These are phyloP conservation scores for Thymelicus acteon DNA, from an alignment of 2,888 invertebrate species.

Conservation along the genomic window DNA sequence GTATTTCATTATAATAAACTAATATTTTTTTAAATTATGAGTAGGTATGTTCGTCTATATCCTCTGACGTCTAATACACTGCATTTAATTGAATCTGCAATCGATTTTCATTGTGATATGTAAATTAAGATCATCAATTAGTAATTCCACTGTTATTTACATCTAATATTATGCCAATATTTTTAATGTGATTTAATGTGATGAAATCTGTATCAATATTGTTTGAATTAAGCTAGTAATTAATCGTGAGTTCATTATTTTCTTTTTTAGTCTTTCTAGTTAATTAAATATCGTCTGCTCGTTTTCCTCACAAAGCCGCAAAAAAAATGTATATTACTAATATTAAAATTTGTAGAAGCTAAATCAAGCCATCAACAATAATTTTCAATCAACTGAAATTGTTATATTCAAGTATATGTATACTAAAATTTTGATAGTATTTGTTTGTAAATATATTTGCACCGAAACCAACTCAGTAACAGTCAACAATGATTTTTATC, in stretches of 20 bases:
- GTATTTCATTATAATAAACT: conserved; percentile 24
- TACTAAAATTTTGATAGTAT: neutral
- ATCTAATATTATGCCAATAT: conserved; percentile 40
- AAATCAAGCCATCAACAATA: too few species aligned
- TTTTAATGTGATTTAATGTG: conserved; percentile 26
- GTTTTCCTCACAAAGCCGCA: too few species aligned
- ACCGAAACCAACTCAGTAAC: conserved; percentile 19
- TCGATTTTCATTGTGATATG: conserved; percentile 43
- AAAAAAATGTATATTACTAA: too few species aligned
- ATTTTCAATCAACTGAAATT: too few species aligned
- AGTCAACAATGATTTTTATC: conserved; percentile 18
- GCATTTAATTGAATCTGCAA: conserved; percentile 11
- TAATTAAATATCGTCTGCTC: too few species aligned
- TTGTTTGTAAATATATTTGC: conserved; percentile 18
- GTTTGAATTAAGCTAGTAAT: neutral
- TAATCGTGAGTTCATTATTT: neutral
- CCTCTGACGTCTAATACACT: neutral
- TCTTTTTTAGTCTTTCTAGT: too few species aligned
- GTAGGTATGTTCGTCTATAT: conserved; percentile 5
- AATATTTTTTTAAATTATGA: neutral
- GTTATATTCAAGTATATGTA: too few species aligned
- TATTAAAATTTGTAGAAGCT: too few species aligned
- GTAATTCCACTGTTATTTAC: conserved; percentile 35
- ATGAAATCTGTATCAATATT: neutral
- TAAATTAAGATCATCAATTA: conserved; percentile 35